Conservation (phyloP, 2,888 invertebrate genomes). For the Chrysolina haemoptera region DNA sequence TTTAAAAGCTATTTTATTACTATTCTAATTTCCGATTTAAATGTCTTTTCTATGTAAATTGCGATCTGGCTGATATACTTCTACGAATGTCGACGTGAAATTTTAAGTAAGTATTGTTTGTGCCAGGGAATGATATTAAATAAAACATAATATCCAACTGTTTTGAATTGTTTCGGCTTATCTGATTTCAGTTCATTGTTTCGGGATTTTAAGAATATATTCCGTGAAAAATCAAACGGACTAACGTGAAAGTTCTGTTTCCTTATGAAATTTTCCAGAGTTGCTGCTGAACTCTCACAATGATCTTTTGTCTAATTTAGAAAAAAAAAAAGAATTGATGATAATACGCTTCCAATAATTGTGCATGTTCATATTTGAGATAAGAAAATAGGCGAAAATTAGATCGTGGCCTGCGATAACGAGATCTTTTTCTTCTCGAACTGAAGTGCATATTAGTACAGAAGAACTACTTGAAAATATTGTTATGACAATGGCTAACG, state of each 20-base stretch:
- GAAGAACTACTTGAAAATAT: too few species aligned
- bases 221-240: not conserved
- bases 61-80: conserved; percentile 64
- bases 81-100: conserved; percentile 64
- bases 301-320: too few species aligned
- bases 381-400: too few species aligned
- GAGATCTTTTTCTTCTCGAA: too few species aligned
- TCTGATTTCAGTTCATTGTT: conserved; percentile 38
- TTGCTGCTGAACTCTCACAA: too few species aligned
- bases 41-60: conserved; percentile 69
- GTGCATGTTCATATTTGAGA: too few species aligned
- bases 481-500: too few species aligned
- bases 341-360: too few species aligned
- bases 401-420: too few species aligned
- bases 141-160: conserved; percentile 33
- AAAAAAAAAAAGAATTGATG: too few species aligned
- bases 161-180: conserved; percentile 26
- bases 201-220: conserved; percentile 5
- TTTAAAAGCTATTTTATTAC: conserved; percentile 69
- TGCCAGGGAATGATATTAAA: conserved; percentile 45
- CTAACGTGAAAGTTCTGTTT: not conserved
- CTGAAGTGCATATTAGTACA: too few species aligned
- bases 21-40: conserved; percentile 68
- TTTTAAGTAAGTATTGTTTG: conserved; percentile 64
- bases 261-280: not conserved